phyloP scores from a whole-genome alignment of 2,888 invertebrate genomes.

The Dione juno region DNA sequence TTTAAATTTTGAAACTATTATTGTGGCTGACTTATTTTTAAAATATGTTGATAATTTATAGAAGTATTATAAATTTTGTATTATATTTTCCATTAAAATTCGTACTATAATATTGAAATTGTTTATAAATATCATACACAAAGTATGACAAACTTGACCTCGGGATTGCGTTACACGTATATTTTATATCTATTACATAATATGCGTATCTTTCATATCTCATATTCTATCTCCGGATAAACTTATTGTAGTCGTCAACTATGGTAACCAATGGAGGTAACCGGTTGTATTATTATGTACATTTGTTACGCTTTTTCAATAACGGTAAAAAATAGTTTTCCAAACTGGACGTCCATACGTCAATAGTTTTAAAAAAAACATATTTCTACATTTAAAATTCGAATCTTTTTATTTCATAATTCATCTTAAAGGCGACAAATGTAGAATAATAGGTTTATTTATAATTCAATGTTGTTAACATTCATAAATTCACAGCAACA shows the following conservation, averaged over 20 bases:
- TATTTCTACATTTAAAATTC: conserved; percentile 2
- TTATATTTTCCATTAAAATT: conserved; percentile 4
- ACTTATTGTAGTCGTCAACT: conserved; percentile 29
- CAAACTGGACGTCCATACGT: background rate
- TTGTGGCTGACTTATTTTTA: background rate
- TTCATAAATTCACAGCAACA: conserved; percentile 42
- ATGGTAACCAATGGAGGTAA: conserved; percentile 20
- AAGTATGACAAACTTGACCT: conserved; percentile 43
- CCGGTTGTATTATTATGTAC: conserved; percentile 16
- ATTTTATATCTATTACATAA: conserved; percentile 38
- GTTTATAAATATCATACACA: conserved; percentile 8
- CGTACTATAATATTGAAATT: background rate
- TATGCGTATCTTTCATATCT: conserved; percentile 35
- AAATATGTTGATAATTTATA: background rate
- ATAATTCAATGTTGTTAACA: conserved; percentile 36
- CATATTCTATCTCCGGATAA: conserved; percentile 27
- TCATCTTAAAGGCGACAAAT: conserved; percentile 11
- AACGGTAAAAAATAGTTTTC: conserved; percentile 32
- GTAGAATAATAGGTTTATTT: conserved; percentile 32
- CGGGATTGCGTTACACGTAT: conserved; percentile 30
- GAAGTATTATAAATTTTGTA: background rate
- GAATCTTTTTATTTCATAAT: conserved; percentile 1
- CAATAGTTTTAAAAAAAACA: background rate
- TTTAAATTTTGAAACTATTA: background rate
- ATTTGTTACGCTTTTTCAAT: conserved; percentile 5